These are phyloP conservation scores for Lerista edwardsae DNA, from an alignment of 2,797 vertebrate genomes.

Conservation along the genomic window DNA sequence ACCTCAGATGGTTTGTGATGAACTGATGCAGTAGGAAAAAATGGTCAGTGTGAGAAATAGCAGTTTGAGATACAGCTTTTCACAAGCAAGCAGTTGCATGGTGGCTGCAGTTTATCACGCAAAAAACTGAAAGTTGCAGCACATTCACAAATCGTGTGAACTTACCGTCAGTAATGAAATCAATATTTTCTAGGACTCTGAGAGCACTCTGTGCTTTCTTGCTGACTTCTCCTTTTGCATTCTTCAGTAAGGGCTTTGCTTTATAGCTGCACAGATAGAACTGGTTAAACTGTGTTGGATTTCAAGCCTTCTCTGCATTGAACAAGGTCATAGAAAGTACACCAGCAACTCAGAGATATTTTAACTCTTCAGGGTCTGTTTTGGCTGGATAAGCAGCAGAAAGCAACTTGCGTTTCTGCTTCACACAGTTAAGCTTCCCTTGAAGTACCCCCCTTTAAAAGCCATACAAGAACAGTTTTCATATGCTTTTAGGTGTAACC, in stretches of 20 bases:
- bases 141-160: conserved; percentile 25
- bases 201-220: conserved; percentile 51
- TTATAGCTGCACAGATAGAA: conserved; percentile 69
- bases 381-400: conserved; percentile 35
- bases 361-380: conserved; percentile 68
- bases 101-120: neutral
- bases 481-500: conserved; percentile 15
- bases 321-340: conserved; percentile 75
- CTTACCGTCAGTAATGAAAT: conserved; percentile 26
- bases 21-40: neutral
- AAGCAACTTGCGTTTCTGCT: neutral
- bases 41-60: neutral
- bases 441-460: conserved; percentile 23
- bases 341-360: conserved; percentile 47
- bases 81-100: neutral
- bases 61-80: neutral
- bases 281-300: conserved; percentile 70
- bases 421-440: conserved; percentile 24
- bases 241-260: conserved; percentile 67
- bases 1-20: neutral
- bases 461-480: neutral
- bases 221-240: conserved; percentile 58
- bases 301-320: conserved; percentile 66
- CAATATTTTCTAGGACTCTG: conserved; percentile 19
- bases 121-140: conserved; percentile 1